Evolutionary conservation across 2,113 vertebrate species (phyloP).

Genomic region (Nesoenas mayeri): DNA sequence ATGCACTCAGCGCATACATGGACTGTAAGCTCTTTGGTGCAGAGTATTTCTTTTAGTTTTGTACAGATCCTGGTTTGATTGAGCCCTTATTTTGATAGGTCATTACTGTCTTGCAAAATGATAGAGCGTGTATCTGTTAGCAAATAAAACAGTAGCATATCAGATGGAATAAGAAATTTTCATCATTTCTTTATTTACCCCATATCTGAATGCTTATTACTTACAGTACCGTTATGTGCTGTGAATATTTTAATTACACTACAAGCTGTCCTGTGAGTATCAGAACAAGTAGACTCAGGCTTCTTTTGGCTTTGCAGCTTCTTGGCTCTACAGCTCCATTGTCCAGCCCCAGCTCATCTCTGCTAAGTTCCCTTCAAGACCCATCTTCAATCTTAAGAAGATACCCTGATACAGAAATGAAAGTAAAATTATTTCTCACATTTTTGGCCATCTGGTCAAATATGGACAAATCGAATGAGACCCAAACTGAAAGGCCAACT

Average conservation of each 20-base stretch:
- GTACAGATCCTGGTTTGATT: background rate
- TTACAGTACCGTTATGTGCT: background rate
- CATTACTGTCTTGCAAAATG: background rate
- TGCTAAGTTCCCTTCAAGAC: background rate
- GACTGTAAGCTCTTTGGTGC: background rate
- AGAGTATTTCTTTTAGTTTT: constrained; percentile 7
- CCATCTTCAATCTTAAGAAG: background rate
- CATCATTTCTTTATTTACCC: background rate
- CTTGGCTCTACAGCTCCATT: background rate
- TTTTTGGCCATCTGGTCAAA: background rate
- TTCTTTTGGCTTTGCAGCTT: background rate
- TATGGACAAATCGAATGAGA: background rate
- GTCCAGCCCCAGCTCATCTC: background rate
- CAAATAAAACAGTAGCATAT: background rate
- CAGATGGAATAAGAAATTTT: background rate
- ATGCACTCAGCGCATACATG: background rate
- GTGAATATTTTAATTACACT: background rate
- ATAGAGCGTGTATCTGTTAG: background rate
- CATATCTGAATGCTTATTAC: background rate
- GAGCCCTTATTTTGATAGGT: background rate
- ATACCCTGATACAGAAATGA: background rate
- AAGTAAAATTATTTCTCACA: background rate
- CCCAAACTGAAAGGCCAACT: background rate
- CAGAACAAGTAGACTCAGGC: background rate
- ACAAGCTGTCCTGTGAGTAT: background rate